Evolutionary conservation across 2,113 vertebrate genomes (phyloP).

Genomic region (Cochlearius cochlearius): DNA sequence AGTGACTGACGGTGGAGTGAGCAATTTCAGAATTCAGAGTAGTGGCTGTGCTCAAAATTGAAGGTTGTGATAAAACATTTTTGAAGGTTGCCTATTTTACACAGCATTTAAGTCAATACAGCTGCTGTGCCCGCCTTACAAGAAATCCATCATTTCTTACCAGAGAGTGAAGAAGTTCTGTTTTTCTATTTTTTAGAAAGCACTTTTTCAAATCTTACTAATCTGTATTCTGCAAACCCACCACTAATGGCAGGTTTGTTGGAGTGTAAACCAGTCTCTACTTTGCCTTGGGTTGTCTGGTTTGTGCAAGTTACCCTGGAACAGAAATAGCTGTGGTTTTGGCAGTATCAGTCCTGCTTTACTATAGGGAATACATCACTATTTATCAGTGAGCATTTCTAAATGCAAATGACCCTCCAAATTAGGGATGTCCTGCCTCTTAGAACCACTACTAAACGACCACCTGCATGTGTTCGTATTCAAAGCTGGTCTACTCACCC

Average conservation of each 20-base stretch:
- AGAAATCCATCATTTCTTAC: conserved; percentile 53
- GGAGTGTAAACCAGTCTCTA: conserved; percentile 60
- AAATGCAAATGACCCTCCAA: conserved; percentile 78
- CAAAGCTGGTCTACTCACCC: conserved; percentile 71
- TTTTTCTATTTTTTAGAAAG: conserved; percentile 2
- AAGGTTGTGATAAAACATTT: neutral
- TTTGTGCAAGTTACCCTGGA: conserved; percentile 68
- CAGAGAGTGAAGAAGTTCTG: neutral
- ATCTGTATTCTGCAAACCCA: conserved; percentile 65
- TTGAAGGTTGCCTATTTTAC: conserved; percentile 14
- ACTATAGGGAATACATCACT: conserved; percentile 68
- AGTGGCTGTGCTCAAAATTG: neutral
- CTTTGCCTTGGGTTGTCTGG: conserved; percentile 70
- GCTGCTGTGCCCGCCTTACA: neutral
- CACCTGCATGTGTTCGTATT: conserved; percentile 77
- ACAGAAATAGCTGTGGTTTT: conserved; percentile 72
- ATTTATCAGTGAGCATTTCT: conserved; percentile 71
- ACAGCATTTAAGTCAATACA: conserved; percentile 19
- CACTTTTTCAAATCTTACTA: conserved; percentile 51
- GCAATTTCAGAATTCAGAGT: neutral
- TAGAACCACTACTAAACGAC: conserved; percentile 70
- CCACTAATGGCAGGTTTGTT: conserved; percentile 61
- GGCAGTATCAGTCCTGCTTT: conserved; percentile 64
- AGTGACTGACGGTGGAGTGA: neutral
- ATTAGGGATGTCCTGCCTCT: conserved; percentile 78